These are phyloP conservation scores for Gallinago stenura DNA, from an alignment of 2,797 vertebrate species.

Conservation along the genomic window DNA sequence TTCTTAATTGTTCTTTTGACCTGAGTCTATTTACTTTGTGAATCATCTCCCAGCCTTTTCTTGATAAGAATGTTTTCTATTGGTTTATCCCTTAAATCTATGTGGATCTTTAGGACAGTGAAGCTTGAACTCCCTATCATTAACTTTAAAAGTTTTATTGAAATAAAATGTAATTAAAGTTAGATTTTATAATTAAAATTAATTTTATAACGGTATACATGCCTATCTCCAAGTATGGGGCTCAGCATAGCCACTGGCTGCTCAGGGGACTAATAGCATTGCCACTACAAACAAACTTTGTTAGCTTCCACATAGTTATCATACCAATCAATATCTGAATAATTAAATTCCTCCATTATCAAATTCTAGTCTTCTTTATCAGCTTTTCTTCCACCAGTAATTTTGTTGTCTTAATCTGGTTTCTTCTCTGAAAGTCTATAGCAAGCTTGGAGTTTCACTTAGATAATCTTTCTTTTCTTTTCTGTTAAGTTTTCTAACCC, in stretches of 20 bases:
- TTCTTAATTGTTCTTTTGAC: not conserved
- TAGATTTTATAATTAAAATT: not conserved
- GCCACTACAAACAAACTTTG: slow-evolving; percentile 49
- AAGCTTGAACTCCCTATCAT: not conserved
- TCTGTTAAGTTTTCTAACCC: not conserved
- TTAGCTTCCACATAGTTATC: slow-evolving; percentile 51
- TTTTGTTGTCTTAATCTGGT: slow-evolving; percentile 49
- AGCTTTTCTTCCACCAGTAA: slow-evolving; percentile 41
- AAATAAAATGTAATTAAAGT: slow-evolving; percentile 12
- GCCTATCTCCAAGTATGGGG: not conserved
- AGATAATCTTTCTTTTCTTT: not conserved
- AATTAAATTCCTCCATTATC: slow-evolving; percentile 66
- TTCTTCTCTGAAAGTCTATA: slow-evolving; percentile 31
- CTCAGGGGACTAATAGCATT: slow-evolving; percentile 33
- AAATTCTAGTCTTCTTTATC: slow-evolving; percentile 65
- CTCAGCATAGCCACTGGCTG: slow-evolving; percentile 1
- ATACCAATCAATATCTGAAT: slow-evolving; percentile 59
- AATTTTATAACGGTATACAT: not conserved
- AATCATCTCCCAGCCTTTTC: not conserved
- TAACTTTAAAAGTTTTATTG: slow-evolving; percentile 14
- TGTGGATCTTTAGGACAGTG: not conserved
- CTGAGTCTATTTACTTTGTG: not conserved
- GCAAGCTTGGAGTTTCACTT: not conserved
- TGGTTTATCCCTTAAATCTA: slow-evolving; percentile 8
- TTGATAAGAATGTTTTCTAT: not conserved